These are phyloP conservation scores for Tychaedon coryphoeus DNA, from an alignment of 2,113 vertebrate genomes.

Conservation along the genomic window DNA sequence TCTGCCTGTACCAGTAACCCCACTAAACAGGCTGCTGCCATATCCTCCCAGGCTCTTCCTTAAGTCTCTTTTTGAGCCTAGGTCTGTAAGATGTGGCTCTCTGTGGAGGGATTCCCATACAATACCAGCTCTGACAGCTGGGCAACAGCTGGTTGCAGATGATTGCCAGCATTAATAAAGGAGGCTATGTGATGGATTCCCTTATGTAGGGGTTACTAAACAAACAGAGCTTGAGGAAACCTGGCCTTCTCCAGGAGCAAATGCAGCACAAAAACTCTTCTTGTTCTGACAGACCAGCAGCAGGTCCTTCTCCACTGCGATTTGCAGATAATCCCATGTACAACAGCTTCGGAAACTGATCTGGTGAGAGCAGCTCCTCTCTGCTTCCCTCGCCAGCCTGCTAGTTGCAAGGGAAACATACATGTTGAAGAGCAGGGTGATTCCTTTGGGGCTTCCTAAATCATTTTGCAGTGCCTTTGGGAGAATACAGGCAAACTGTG, in stretches of 20 bases:
- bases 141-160: slow-evolving; percentile 55
- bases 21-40: not conserved
- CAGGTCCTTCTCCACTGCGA: not conserved
- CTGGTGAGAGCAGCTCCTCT: not conserved
- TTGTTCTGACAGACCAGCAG: slow-evolving; percentile 17
- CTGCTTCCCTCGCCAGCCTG: not conserved
- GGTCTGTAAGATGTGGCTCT: not conserved
- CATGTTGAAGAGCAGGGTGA: not conserved
- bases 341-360: slow-evolving; percentile 47
- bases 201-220: slow-evolving; percentile 31
- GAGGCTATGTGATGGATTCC: slow-evolving; percentile 37
- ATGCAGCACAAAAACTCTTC: slow-evolving; percentile 41
- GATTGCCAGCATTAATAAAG: slow-evolving; percentile 54
- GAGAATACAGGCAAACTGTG: not conserved
- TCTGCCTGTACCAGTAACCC: not conserved
- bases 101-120: not conserved
- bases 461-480: not conserved
- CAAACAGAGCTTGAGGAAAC: slow-evolving; percentile 46
- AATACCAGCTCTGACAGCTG: slow-evolving; percentile 59
- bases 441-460: not conserved
- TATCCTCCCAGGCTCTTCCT: not conserved
- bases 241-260: slow-evolving; percentile 21
- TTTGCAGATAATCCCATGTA: slow-evolving; percentile 25
- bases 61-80: not conserved
- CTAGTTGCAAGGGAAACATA: not conserved